Conservation (phyloP, 2,888 invertebrate genomes). For the Meteorus colon region DNA sequence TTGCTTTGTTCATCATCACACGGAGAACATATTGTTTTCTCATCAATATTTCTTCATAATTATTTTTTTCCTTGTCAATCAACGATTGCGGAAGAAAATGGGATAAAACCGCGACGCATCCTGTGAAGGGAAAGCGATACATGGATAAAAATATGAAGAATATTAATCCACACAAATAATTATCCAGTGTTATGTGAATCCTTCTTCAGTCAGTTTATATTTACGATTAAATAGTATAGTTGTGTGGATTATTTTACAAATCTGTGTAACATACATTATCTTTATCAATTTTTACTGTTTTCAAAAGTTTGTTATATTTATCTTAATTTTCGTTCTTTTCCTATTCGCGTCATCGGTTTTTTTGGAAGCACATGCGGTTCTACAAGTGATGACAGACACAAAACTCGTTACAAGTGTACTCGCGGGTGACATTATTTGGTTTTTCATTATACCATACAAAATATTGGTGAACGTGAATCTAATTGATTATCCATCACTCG, state of each 20-base stretch:
- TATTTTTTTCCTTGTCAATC: background rate
- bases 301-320: background rate
- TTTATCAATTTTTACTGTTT: background rate
- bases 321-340: background rate
- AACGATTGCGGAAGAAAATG: background rate
- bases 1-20: background rate
- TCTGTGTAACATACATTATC: background rate
- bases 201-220: background rate
- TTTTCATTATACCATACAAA: background rate
- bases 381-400: conserved; percentile 25
- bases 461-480: conserved; percentile 8
- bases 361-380: background rate
- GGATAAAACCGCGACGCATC: background rate
- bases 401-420: conserved; percentile 14
- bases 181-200: conserved; percentile 5
- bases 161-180: background rate
- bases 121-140: background rate
- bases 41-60: too few relatives aligned
- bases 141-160: background rate
- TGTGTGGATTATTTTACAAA: conserved; percentile 4
- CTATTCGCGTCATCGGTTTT: background rate
- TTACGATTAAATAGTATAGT: conserved; percentile 15
- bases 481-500: background rate
- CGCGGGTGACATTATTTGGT: conserved; percentile 22
- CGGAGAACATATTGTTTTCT: background rate